These are phyloP conservation scores for Acleris holmiana DNA, from an alignment of 2,888 invertebrate genomes.

Conservation along the genomic window DNA sequence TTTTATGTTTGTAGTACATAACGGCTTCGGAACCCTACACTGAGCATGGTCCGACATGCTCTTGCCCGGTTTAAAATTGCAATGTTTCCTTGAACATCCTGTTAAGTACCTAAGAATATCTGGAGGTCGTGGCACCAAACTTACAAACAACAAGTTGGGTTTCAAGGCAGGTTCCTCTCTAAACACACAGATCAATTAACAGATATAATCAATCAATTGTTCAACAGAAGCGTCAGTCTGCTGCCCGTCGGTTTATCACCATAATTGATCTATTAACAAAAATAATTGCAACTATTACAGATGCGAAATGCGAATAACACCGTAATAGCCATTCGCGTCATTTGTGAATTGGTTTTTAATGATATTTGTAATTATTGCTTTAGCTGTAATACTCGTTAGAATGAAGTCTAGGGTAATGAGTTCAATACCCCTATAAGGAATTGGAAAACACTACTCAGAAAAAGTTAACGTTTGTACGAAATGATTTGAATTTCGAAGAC, in stretches of 20 bases:
- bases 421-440: neutral
- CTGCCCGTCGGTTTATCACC: conserved; percentile 26
- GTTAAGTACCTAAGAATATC: too few species aligned
- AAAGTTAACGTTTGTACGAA: too few species aligned
- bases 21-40: too few species aligned
- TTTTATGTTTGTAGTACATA: too few species aligned
- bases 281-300: conserved; percentile 24
- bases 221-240: conserved; percentile 28
- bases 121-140: neutral
- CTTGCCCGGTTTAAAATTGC: too few species aligned
- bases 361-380: neutral
- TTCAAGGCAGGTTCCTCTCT: conserved; percentile 19
- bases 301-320: conserved; percentile 5
- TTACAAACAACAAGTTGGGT: neutral
- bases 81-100: too few species aligned
- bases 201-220: conserved; percentile 36
- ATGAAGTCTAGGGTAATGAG: neutral
- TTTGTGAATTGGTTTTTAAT: neutral
- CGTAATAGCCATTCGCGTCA: neutral
- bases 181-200: conserved; percentile 30
- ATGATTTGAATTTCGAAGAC: too few species aligned
- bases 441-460: neutral
- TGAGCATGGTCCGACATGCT: too few species aligned
- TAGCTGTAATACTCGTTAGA: neutral
- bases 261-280: conserved; percentile 28